A percentile compares a stretch with the other conserved stretches of the same genome.
Evolutionary conservation across 35 echinoderm and acorn worm genomes (phyloP).

Genomic region (Patiria miniata): DNA sequence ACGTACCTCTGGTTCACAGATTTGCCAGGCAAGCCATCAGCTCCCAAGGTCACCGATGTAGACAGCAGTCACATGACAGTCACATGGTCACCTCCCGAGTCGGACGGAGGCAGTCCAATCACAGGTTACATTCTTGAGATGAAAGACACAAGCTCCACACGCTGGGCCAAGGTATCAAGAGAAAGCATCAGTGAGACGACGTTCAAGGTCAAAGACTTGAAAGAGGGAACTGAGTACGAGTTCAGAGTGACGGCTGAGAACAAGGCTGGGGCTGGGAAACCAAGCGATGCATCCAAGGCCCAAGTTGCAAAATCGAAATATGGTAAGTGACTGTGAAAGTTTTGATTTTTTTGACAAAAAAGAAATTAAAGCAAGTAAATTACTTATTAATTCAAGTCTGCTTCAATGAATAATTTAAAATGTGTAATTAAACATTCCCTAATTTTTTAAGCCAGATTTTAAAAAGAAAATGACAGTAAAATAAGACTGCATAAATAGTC

Average conservation of each 20-base stretch:
- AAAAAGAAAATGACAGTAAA: no score
- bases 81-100: constrained; percentile 67
- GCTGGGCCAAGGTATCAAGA: constrained; percentile 54
- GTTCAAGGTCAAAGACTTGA: constrained; percentile 66
- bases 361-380: no score
- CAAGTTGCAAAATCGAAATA: constrained; percentile 75
- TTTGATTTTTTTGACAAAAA: neutral
- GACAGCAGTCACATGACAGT: constrained; percentile 54
- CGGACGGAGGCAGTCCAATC: constrained; percentile 76
- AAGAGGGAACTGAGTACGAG: constrained; percentile 57
- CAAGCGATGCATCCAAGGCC: constrained; percentile 69
- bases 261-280: constrained; percentile 83
- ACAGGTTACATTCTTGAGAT: constrained; percentile 85
- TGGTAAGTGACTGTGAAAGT: constrained; percentile 60
- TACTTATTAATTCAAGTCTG: neutral
- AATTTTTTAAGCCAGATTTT: no score
- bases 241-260: constrained; percentile 88
- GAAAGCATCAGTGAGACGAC: constrained; percentile 65
- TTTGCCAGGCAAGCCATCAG: constrained; percentile 63
- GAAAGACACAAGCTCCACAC: constrained; percentile 63
- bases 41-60: constrained; percentile 37
- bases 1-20: constrained; percentile 25
- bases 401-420: neutral
- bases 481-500: no score
- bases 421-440: no score